Evolutionary conservation across 2,888 invertebrate species (phyloP), one percentile per base, ranked within the genome.

Genomic region (Dendrolimus houi): DNA sequence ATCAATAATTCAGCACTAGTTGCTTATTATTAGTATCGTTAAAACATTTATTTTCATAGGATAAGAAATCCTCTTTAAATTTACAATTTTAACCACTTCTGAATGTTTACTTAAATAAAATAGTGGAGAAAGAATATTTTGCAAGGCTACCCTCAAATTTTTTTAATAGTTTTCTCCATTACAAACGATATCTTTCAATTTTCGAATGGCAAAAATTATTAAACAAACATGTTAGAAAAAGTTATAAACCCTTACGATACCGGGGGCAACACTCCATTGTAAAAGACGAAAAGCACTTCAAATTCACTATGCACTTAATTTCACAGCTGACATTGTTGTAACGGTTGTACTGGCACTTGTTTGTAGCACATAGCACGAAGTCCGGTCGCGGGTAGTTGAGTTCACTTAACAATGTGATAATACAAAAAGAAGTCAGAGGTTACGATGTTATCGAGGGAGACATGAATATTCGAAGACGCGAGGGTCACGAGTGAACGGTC

Each of bases 401-500:
- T 76, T 81, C 88, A 85, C 87, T 79, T 77, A 86, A 85, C 84
- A 82, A 82, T 83, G 80, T 85, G 87, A 88, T 89, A 83, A 85
- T 84, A 86, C 81, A 85, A 84, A 87, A 86, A 83, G 85, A 82
- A 86, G 88, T 88, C 87, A 87, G 83, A 86, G 88, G 88, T 88
- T 85, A 88, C 78, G 86, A 83, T 85, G 87, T 86, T 88, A 89
- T 88, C 88, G 87, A 83, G 78, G 85, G 83, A 87, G 87, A 87
- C 88, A 90, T 88, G 89, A 86, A 89, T 88, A 88, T 89, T 85
- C 85, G 85, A 85, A 87, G 88, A 86, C 85, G 88, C 87, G 86
- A 87, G 88, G 88, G 87, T 89, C 89, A 87, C 87, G 88, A 89
- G 87, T 87, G 89, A 87, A 71, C 87, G 87, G 83, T 79, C 83